Percentiles rank a stretch among this genome's conserved stretches.
phyloP scores from a whole-genome alignment of 1,140 invertebrate species.

The Ceratitis capitata region DNA sequence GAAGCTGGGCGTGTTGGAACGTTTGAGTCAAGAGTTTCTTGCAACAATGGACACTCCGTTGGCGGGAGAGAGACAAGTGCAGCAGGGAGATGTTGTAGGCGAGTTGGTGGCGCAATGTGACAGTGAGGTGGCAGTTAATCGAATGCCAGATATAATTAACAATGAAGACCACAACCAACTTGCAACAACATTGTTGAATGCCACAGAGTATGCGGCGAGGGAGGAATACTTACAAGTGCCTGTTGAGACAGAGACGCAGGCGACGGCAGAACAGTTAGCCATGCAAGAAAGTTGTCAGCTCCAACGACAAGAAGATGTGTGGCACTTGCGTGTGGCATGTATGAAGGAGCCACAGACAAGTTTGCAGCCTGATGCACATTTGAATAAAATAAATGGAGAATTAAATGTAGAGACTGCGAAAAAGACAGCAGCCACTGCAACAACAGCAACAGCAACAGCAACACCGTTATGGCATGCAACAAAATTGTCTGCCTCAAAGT shows the following conservation, averaged over 20 bases:
- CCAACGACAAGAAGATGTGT: not conserved
- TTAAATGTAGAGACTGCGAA: not conserved
- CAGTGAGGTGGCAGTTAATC: not conserved
- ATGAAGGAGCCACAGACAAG: not conserved
- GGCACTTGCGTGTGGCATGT: not conserved
- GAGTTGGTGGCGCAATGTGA: not conserved
- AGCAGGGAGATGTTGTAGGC: not conserved
- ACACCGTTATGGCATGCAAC: not conserved
- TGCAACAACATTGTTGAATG: conserved; percentile 12
- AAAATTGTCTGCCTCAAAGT: not conserved
- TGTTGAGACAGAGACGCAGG: not conserved
- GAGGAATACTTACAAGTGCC: not conserved
- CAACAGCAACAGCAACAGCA: not conserved
- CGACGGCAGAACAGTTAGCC: not conserved
- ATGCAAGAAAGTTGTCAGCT: not conserved
- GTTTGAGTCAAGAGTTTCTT: conserved; percentile 69
- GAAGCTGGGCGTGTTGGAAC: conserved; percentile 72
- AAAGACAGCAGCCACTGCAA: not conserved
- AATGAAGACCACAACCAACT: not conserved
- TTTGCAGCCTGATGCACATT: not conserved
- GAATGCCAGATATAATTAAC: conserved; percentile 16
- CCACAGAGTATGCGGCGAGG: not conserved
- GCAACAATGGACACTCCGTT: conserved; percentile 3
- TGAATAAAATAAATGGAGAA: not conserved
- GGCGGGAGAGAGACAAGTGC: not conserved